A percentile compares a stretch with the other conserved stretches of the same genome.
phyloP scores from a whole-genome alignment of 2,888 invertebrate genomes.

The Drosophila vallismaia region DNA sequence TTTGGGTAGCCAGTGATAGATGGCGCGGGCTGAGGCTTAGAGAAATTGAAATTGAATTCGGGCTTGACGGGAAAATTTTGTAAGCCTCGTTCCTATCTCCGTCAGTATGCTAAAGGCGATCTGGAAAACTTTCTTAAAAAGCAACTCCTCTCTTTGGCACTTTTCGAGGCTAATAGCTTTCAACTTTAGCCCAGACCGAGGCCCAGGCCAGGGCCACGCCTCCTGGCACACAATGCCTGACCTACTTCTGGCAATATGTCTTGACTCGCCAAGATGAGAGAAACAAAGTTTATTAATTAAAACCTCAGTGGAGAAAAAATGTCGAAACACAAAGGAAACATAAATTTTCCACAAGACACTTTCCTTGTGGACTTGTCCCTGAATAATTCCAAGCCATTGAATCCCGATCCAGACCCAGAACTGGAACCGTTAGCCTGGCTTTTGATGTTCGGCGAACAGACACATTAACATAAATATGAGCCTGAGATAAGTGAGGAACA shows the following conservation, averaged over 20 bases:
- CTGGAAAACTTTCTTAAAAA: slow-evolving; percentile 1
- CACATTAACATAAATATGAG: slow-evolving; percentile 77
- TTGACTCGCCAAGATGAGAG: background rate
- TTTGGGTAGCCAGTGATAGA: slow-evolving; percentile 27
- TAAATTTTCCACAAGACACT: slow-evolving; percentile 73
- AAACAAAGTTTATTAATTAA: slow-evolving; percentile 42
- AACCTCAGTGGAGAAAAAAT: slow-evolving; percentile 26
- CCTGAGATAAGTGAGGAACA: slow-evolving; percentile 70
- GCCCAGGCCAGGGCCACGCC: slow-evolving; percentile 29
- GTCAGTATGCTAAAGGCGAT: background rate
- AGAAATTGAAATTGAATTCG: slow-evolving; percentile 40
- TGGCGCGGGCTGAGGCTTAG: slow-evolving; percentile 16
- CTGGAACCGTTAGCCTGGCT: slow-evolving; percentile 54
- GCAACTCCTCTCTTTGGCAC: slow-evolving; percentile 4
- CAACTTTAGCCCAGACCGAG: slow-evolving; percentile 18
- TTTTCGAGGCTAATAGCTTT: slow-evolving; percentile 21
- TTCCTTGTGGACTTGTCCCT: slow-evolving; percentile 49
- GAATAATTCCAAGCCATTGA: slow-evolving; percentile 16
- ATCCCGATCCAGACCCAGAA: slow-evolving; percentile 8
- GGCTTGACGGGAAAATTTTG: slow-evolving; percentile 27
- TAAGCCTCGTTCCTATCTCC: slow-evolving; percentile 1
- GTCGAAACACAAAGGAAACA: slow-evolving; percentile 70
- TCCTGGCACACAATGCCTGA: slow-evolving; percentile 25
- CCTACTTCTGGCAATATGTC: slow-evolving; percentile 10
- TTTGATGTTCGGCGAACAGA: slow-evolving; percentile 70